These are phyloP conservation scores for Netelia melanura DNA, from an alignment of 2,888 invertebrate species.

Conservation along the genomic window DNA sequence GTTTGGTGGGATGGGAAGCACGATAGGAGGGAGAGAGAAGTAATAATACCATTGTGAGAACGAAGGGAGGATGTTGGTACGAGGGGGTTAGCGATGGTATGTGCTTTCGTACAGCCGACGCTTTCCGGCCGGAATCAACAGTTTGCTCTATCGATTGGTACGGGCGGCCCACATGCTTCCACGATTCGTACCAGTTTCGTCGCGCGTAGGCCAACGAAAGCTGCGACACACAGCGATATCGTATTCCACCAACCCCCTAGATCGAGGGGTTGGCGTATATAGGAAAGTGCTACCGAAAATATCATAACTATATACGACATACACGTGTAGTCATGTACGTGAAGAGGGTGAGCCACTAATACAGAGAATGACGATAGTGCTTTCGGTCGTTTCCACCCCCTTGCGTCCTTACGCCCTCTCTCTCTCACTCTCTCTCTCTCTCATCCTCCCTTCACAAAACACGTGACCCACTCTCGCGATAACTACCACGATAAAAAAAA, in stretches of 20 bases:
- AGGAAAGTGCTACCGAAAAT: slow-evolving; percentile 11
- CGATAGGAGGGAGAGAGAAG: not conserved
- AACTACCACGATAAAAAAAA: slow-evolving; percentile 27
- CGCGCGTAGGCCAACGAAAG: slow-evolving; percentile 5
- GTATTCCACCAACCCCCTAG: not conserved
- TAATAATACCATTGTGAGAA: slow-evolving; percentile 43
- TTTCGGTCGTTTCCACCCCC: not conserved
- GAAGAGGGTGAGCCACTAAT: not conserved
- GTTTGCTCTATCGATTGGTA: slow-evolving; percentile 84
- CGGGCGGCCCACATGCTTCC: slow-evolving; percentile 71
- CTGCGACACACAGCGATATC: slow-evolving; percentile 2
- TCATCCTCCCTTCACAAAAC: not conserved
- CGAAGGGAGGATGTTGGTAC: slow-evolving; percentile 11
- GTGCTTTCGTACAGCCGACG: not conserved
- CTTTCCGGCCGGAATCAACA: slow-evolving; percentile 84
- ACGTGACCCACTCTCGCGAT: slow-evolving; percentile 27
- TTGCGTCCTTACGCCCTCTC: not conserved
- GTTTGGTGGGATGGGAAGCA: not conserved
- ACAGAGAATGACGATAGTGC: not conserved
- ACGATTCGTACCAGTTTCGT: slow-evolving; percentile 49
- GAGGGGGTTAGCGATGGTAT: slow-evolving; percentile 7
- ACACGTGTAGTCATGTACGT: not conserved
- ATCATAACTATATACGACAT: not conserved
- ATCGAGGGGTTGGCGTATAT: not conserved
- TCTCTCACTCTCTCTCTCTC: not conserved